Percentiles rank a stretch among this genome's conserved stretches.
These are phyloP conservation scores for Lasioglossum villosulum DNA, from an alignment of 2,888 invertebrate genomes.

Conservation along the genomic window DNA sequence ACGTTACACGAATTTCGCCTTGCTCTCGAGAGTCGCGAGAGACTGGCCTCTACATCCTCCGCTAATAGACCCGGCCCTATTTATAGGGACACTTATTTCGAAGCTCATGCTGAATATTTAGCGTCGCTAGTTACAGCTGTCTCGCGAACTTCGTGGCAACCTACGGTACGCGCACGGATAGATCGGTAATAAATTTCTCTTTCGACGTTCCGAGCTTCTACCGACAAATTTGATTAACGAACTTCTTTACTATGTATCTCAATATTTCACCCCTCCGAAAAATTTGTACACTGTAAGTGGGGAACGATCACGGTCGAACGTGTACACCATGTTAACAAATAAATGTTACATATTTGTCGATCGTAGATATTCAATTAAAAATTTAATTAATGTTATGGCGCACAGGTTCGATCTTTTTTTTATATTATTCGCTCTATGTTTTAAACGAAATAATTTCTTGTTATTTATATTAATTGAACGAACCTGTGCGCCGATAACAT, in stretches of 20 bases:
- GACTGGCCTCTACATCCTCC: constrained; percentile 49
- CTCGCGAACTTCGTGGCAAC: constrained; percentile 32
- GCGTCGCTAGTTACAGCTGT: constrained; percentile 74
- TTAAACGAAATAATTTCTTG: too few relatives aligned
- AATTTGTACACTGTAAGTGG: background rate
- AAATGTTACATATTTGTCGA: too few relatives aligned
- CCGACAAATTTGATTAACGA: background rate
- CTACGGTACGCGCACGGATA: background rate
- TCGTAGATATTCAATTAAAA: too few relatives aligned
- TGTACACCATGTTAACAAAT: too few relatives aligned
- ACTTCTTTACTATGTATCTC: background rate
- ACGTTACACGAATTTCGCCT: constrained; percentile 16
- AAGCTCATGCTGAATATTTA: constrained; percentile 74
- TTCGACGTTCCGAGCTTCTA: background rate
- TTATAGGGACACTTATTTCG: constrained; percentile 51
- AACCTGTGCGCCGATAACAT: too few relatives aligned
- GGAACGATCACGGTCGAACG: too few relatives aligned
- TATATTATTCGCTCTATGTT: too few relatives aligned
- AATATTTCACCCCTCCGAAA: background rate
- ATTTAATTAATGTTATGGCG: too few relatives aligned
- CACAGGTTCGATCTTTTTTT: too few relatives aligned
- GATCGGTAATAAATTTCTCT: background rate
- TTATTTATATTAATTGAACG: too few relatives aligned
- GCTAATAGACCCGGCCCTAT: constrained; percentile 51
- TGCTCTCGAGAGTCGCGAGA: constrained; percentile 25